These are phyloP conservation scores for Rafetus swinhoei DNA, from an alignment of 2,113 vertebrate genomes.

Conservation along the genomic window DNA sequence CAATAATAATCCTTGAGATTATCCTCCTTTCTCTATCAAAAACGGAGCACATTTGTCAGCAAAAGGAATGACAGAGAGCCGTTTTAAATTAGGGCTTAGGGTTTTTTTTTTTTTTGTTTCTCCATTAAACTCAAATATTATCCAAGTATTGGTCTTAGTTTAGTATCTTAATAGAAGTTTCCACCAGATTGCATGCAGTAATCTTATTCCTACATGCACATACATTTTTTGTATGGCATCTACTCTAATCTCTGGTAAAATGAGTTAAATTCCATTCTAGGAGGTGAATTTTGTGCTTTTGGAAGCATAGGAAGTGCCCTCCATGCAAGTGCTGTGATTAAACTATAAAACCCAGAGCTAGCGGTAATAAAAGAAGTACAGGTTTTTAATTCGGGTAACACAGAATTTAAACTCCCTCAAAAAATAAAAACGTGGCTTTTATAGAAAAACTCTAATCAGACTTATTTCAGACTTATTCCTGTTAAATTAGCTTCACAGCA, in stretches of 20 bases:
- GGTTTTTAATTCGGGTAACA: background rate
- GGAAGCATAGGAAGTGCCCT: background rate
- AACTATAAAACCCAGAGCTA: background rate
- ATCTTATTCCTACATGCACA: background rate
- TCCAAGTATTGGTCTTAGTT: background rate
- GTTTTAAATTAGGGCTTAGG: background rate
- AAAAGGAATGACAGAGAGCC: background rate
- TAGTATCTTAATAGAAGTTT: background rate
- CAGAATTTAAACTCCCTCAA: background rate
- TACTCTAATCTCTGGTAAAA: background rate
- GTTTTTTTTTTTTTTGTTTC: background rate
- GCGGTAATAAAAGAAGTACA: background rate
- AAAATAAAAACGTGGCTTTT: background rate
- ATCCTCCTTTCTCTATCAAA: background rate
- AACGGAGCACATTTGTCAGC: background rate
- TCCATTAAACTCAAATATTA: background rate
- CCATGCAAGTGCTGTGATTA: fast-evolving
- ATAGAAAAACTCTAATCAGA: background rate
- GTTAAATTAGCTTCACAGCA: background rate
- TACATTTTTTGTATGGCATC: background rate
- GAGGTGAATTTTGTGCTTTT: background rate
- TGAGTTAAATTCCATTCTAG: background rate
- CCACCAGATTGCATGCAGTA: background rate
- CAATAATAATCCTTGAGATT: background rate
- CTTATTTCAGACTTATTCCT: background rate